Evolutionary conservation across 2,888 invertebrate species (phyloP), one percentile per base, ranked within the genome.

Genomic region (Tachystola acroxantha): DNA sequence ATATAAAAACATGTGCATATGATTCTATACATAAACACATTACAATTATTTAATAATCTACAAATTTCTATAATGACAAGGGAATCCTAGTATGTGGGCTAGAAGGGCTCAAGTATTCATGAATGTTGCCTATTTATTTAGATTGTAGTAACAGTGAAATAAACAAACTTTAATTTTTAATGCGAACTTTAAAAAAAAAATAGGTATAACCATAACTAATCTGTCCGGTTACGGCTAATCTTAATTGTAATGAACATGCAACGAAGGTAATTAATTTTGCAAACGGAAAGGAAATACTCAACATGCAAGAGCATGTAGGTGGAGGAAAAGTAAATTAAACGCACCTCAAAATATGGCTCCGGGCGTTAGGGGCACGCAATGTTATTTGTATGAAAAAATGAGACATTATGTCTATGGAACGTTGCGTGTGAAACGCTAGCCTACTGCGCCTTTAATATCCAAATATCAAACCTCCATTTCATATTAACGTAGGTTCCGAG

Each of bases 231-330:
- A 7, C n/a, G 7, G 10, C 27, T 26, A 26, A 26, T 26, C 10
- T 10, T 25, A 33, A 33, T 34, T 34, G 10, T 26, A 16, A 19
- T 13, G 12, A 35, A 34, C 50, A 54, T 49, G 51, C 53, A 50
- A 61, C 35, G 42, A 40, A 45, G 37, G 37, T 43, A 54, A 64
- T 60, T 59, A 57, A 51, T 63, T 64, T 63, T 48, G 58, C 55
- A 62, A 44, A 60, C 53, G 43, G 48, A 67, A 64, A 63, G 64
- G 64, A 66, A 72, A 68, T 57, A 53, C 45, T 52, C 43, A 50
- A 50, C 53, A 42, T 46, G 44, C 46, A 55, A 47, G 51, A 56
- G 53, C 54, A 55, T 50, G 57, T 53, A 46, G 45, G 57, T 53
- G 45, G 45, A 52, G 46, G 53, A 63, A 65, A 61, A 57, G 43